phyloP scores from a whole-genome alignment of 2,888 invertebrate species.

The Ectemnius continuus region DNA sequence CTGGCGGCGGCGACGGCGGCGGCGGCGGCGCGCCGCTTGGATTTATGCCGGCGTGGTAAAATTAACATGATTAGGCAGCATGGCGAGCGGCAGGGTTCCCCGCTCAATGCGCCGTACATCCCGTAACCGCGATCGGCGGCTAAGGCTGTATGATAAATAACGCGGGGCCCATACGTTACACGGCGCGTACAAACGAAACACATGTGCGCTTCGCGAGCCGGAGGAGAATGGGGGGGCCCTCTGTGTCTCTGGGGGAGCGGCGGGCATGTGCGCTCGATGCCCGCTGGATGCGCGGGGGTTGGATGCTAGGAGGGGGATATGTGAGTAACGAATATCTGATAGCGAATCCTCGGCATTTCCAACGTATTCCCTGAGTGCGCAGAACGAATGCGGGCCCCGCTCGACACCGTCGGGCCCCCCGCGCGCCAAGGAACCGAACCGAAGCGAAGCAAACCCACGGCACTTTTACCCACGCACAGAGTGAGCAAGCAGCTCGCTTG shows the following conservation, averaged over 20 bases:
- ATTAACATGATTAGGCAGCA: conserved; percentile 59
- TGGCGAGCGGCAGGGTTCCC: conserved; percentile 40
- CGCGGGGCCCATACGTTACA: conserved; percentile 60
- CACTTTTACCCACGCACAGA: conserved; percentile 63
- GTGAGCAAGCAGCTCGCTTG: conserved; percentile 8
- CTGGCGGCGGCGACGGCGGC: too few relatives aligned
- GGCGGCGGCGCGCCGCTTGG: conserved; percentile 32
- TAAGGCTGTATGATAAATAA: conserved; percentile 61
- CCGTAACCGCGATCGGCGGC: conserved; percentile 59
- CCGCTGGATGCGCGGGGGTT: neutral
- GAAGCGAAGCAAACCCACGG: conserved; percentile 54
- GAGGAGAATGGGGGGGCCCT: conserved; percentile 20
- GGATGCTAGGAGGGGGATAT: conserved; percentile 33
- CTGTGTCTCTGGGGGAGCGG: neutral
- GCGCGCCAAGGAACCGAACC: conserved; percentile 54
- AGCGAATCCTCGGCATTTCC: conserved; percentile 65
- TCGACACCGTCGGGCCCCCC: conserved; percentile 61
- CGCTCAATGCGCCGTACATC: conserved; percentile 54
- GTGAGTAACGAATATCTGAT: conserved; percentile 70
- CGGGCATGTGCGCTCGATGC: neutral
- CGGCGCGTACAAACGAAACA: conserved; percentile 61
- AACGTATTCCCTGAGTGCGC: conserved; percentile 55
- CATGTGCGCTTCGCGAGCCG: conserved; percentile 50
- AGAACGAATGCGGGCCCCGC: conserved; percentile 65
- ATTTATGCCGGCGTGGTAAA: conserved; percentile 55